A percentile compares a stretch with the other conserved stretches of the same genome.
phyloP scores from a whole-genome alignment of 2,797 vertebrate species.

The Zalophus californianus region DNA sequence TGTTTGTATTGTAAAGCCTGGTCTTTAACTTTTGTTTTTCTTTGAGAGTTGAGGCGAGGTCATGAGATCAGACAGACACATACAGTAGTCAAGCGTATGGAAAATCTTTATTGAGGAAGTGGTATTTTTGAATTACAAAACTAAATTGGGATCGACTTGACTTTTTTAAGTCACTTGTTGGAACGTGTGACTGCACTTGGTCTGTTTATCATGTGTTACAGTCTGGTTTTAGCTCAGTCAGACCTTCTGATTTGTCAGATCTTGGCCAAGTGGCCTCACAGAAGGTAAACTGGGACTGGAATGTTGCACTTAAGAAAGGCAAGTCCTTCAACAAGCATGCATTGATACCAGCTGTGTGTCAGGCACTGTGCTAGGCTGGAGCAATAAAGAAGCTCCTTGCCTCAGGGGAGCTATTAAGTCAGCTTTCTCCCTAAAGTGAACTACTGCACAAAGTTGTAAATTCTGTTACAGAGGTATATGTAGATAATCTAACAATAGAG shows the following conservation, averaged over 20 bases:
- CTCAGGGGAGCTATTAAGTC: not conserved
- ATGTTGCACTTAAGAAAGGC: constrained; percentile 1
- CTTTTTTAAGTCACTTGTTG: constrained; percentile 22
- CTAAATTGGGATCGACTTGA: constrained; percentile 47
- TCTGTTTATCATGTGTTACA: not conserved
- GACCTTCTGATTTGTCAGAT: not conserved
- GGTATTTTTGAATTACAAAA: constrained; percentile 29
- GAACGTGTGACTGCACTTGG: not conserved
- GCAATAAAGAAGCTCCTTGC: not conserved
- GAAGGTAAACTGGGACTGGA: not conserved
- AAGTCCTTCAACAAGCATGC: not conserved
- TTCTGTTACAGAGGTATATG: not conserved
- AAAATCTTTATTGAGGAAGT: constrained; percentile 60
- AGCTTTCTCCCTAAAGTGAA: not conserved
- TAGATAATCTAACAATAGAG: not conserved
- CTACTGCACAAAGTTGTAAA: not conserved
- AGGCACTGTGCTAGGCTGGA: not conserved
- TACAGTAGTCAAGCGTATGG: not conserved
- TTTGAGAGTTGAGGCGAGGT: not conserved
- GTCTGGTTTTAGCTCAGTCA: not conserved
- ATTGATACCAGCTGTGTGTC: not conserved
- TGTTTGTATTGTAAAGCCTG: not conserved
- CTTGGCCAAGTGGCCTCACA: not conserved
- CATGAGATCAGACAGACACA: constrained; percentile 32
- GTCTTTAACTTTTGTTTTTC: constrained; percentile 51